Conservation (phyloP, 1,140 invertebrate genomes). For the Drosophila grimshawi region DNA sequence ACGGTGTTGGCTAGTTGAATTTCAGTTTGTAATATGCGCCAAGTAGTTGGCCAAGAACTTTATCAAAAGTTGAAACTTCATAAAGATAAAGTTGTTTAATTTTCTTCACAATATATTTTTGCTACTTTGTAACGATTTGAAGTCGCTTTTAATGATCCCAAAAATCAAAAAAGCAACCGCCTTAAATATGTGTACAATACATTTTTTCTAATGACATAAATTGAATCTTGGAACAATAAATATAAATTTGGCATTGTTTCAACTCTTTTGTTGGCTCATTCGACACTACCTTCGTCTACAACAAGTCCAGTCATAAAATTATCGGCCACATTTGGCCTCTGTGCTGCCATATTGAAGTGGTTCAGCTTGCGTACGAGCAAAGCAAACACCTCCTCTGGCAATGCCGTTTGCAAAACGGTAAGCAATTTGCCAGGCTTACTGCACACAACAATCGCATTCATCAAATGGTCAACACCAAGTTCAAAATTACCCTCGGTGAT, state of each 20-base stretch:
- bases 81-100: background rate
- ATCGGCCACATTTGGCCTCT: background rate
- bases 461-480: slow-evolving; percentile 95
- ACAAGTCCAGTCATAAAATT: slow-evolving; percentile 14
- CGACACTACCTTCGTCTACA: slow-evolving; percentile 34
- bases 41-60: slow-evolving; percentile 22
- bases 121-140: background rate
- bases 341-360: slow-evolving; percentile 54
- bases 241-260: slow-evolving; percentile 20
- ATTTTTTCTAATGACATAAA: background rate
- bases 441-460: slow-evolving; percentile 96
- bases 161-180: no score
- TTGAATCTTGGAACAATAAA: slow-evolving; percentile 14
- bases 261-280: slow-evolving; percentile 1
- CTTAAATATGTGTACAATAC: background rate
- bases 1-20: background rate
- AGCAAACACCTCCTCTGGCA: slow-evolving; percentile 95
- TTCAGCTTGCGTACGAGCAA: slow-evolving; percentile 92
- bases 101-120: background rate
- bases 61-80: background rate
- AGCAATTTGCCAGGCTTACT: slow-evolving; percentile 96
- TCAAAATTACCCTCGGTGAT: slow-evolving; percentile 93
- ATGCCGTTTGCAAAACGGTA: slow-evolving; percentile 94
- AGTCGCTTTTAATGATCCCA: no score
- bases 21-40: background rate